Conservation (phyloP, 2,888 invertebrate species). For the Thera britannica region DNA sequence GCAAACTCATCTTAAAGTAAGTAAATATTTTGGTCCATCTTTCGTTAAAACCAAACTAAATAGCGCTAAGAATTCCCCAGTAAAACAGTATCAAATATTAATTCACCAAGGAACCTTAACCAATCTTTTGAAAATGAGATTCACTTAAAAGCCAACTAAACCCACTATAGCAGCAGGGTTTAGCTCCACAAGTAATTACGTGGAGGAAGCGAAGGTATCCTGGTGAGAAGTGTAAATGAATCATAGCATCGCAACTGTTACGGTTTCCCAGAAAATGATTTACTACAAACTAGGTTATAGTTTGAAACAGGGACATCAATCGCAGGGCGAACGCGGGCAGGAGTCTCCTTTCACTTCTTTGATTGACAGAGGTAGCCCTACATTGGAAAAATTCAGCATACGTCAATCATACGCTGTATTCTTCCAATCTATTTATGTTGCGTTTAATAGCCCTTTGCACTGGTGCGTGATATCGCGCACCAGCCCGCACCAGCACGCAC, state of each 20-base stretch:
- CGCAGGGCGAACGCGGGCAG: no score
- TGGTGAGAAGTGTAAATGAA: conserved; percentile 5
- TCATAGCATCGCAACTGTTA: conserved; percentile 5
- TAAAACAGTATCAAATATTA: conserved; percentile 6
- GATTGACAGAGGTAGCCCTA: neutral
- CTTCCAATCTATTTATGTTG: no score
- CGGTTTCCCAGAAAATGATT: neutral
- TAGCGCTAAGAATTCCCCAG: neutral
- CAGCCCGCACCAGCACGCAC: no score
- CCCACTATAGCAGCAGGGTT: conserved; percentile 11
- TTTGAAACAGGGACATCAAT: neutral
- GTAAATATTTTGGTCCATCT: no score
- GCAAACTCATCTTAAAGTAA: no score
- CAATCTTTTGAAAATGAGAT: conserved; percentile 20
- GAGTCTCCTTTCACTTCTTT: neutral
- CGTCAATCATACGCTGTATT: no score
- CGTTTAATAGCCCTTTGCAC: no score
- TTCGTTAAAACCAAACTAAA: neutral
- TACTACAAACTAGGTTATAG: neutral
- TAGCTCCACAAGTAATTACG: conserved; percentile 29
- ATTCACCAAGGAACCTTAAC: conserved; percentile 13
- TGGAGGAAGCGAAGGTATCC: conserved; percentile 24
- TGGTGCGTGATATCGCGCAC: no score
- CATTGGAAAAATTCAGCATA: neutral
- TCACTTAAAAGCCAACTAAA: conserved; percentile 25